Evolutionary conservation across 2,888 invertebrate genomes (phyloP), one percentile per base, ranked within the genome.

Genomic region (Hofmannophila pseudospretella): DNA sequence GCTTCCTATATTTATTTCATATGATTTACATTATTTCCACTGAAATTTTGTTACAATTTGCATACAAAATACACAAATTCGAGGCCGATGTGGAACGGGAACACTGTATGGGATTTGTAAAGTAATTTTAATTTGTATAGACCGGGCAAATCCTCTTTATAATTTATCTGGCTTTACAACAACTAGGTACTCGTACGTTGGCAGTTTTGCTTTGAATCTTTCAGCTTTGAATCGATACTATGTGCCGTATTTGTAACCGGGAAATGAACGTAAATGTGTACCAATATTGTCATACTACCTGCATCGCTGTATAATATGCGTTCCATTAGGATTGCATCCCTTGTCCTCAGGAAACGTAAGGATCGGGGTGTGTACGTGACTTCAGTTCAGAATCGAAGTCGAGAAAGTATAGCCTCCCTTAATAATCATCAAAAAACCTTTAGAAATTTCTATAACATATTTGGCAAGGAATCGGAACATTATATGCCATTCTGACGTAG

Each of bases 131-230:
- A 67, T 63, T 59, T 56, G 52, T 49, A 62, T 58, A 60, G 58
- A 67, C 66, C 62, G 57, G 52, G 47, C 51, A 58, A 68, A 67
- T 59, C 64, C 54, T 60, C 60, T 64, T 58, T 58, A 58, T 41
- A 63, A 63, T 64, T 62, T 60, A 63, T 51, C 49, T 41, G 52
- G 61, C 51, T 67, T 64, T 58, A 53, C 51, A 51, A 54, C 53
- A 54, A 55, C 55, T 54, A 8, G 20, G 51, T 60, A 48, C 57
- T 54, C 42, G 51, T n/a, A 59, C 16, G 16, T 16, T 5, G 16
- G 16, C 1, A 23, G n/a, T 66, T 59, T 43, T 56, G 55, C 49
- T 49, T 54, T 57, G 48, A 58, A 54, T 55, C 47, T n/a, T 66
- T 59, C 42, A 56, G 55, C 50, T 49, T 54, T 57, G 48, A 58